phyloP scores from a whole-genome alignment of 2,888 invertebrate genomes.

The Drosophila glabriapex region DNA sequence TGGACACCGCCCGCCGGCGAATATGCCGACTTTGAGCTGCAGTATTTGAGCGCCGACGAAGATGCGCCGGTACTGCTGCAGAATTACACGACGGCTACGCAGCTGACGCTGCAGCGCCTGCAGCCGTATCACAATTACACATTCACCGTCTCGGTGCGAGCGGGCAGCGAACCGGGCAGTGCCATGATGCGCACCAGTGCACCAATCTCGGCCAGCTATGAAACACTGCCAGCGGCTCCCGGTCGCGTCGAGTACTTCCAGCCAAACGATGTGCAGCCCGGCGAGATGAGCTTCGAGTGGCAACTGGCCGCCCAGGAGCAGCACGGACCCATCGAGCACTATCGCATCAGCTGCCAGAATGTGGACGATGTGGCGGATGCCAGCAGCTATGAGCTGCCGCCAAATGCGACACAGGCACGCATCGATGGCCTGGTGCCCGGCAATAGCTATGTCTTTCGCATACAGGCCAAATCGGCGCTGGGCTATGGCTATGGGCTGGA shows the following conservation, averaged over 20 bases:
- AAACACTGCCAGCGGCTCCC: slow-evolving; percentile 93
- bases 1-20: slow-evolving; percentile 94
- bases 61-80: slow-evolving; percentile 88
- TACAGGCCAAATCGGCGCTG: slow-evolving; percentile 93
- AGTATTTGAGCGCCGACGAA: slow-evolving; percentile 91
- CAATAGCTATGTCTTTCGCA: slow-evolving; percentile 91
- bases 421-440: slow-evolving; percentile 92
- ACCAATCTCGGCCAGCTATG: slow-evolving; percentile 91
- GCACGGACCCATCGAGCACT: slow-evolving; percentile 93
- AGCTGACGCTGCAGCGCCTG: slow-evolving; percentile 89
- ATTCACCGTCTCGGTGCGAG: slow-evolving; percentile 93
- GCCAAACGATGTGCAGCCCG: slow-evolving; percentile 92
- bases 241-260: slow-evolving; percentile 91
- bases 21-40: slow-evolving; percentile 94
- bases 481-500: slow-evolving; percentile 93
- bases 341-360: slow-evolving; percentile 91
- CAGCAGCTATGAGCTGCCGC: slow-evolving; percentile 88
- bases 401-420: slow-evolving; percentile 89
- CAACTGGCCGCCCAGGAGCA: slow-evolving; percentile 90
- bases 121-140: slow-evolving; percentile 95
- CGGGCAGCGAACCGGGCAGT: slow-evolving; percentile 87
- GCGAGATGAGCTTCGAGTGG: slow-evolving; percentile 93
- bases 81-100: slow-evolving; percentile 89
- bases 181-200: slow-evolving; percentile 90
- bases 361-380: slow-evolving; percentile 88